A percentile compares a stretch with the other conserved stretches of the same genome.
phyloP scores from a whole-genome alignment of 2,797 vertebrate genomes.

The Pangasius macronema region DNA sequence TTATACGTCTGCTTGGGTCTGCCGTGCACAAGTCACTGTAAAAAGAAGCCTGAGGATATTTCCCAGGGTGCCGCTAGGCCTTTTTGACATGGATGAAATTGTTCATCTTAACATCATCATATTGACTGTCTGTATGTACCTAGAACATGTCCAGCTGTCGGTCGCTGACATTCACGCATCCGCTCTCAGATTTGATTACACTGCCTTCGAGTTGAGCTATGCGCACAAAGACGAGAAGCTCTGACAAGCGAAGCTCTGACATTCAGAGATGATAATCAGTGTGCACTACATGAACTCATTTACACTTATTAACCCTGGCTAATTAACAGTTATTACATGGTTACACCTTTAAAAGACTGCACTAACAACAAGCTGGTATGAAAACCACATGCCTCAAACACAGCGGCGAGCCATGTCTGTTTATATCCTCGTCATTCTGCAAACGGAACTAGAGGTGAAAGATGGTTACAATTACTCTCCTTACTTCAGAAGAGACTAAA shows the following conservation, averaged over 20 bases:
- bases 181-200: not conserved
- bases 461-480: not conserved
- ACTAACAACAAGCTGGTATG: not conserved
- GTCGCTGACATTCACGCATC: not conserved
- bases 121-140: not conserved
- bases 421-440: not conserved
- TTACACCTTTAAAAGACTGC: not conserved
- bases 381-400: not conserved
- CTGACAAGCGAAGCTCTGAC: not conserved
- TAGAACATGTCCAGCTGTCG: not conserved
- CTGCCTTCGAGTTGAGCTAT: not conserved
- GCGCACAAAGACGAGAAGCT: not conserved
- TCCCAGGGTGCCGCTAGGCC: not conserved
- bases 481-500: not conserved
- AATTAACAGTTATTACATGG: not conserved
- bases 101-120: not conserved
- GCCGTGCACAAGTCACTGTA: not conserved
- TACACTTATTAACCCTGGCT: not conserved
- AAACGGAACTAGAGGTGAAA: not conserved
- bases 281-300: not conserved
- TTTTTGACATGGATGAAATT: not conserved
- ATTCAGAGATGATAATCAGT: not conserved
- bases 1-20: slow-evolving; percentile 12
- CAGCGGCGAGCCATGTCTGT: not conserved
- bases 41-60: not conserved